These are phyloP conservation scores for Epizoanthus illoricatus DNA, from an alignment of 92 coral and sea anemone genomes.

Conservation along the genomic window DNA sequence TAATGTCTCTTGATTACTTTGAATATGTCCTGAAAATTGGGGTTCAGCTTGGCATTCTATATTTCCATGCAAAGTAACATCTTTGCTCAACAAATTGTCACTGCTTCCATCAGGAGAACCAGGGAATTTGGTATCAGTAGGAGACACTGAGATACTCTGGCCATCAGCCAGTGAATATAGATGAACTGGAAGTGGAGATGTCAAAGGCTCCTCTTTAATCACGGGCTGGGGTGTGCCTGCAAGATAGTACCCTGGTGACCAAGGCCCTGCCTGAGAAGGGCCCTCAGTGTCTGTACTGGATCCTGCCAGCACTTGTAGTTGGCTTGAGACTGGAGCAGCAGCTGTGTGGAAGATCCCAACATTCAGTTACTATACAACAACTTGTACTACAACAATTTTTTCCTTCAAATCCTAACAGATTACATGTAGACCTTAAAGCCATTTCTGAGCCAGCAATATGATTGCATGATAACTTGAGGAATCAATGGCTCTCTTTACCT, in stretches of 20 bases:
- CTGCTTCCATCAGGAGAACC: neutral
- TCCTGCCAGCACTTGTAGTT: neutral
- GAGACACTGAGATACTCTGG: slow-evolving; percentile 10
- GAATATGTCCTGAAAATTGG: neutral
- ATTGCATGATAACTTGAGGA: no score
- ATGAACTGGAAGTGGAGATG: slow-evolving; percentile 26
- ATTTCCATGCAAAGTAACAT: neutral
- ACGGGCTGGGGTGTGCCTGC: slow-evolving; percentile 1
- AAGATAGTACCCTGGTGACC: slow-evolving; percentile 23
- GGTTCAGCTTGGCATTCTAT: neutral
- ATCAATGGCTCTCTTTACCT: no score
- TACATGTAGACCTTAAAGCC: no score
- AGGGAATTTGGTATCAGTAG: slow-evolving; percentile 9
- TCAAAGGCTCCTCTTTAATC: slow-evolving; percentile 25
- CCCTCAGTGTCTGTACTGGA: slow-evolving; percentile 17
- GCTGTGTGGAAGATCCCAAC: slow-evolving; percentile 1
- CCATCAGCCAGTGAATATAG: slow-evolving; percentile 25
- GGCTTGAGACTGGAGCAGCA: slow-evolving; percentile 24
- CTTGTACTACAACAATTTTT: no score
- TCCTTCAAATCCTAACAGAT: no score
- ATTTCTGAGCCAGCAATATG: no score
- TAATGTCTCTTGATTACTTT: neutral
- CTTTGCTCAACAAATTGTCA: neutral
- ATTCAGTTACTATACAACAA: neutral
- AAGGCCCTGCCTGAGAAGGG: neutral